Conservation (phyloP, 2,888 invertebrate species). For the Euplagia quadripunctaria region DNA sequence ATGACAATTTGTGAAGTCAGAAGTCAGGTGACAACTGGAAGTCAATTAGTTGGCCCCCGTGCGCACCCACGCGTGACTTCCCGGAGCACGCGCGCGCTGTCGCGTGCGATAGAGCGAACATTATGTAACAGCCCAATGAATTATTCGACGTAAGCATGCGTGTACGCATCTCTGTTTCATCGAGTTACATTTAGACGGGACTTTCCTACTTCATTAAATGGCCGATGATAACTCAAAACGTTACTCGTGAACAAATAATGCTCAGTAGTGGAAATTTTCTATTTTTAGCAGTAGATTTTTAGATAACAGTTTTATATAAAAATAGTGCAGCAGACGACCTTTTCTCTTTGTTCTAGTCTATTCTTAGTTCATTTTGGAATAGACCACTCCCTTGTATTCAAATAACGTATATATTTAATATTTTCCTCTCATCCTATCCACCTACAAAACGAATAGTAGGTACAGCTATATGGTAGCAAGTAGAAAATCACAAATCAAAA, state of each 20-base stretch:
- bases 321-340: neutral
- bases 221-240: neutral
- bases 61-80: slow-evolving; percentile 53
- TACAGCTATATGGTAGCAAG: neutral
- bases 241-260: neutral
- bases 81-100: slow-evolving; percentile 30
- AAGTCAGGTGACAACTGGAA: slow-evolving; percentile 60
- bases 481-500: neutral
- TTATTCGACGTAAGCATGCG: slow-evolving; percentile 13
- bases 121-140: slow-evolving; percentile 43
- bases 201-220: neutral
- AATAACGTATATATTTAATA: too few relatives aligned
- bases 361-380: too few relatives aligned
- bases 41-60: slow-evolving; percentile 62
- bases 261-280: neutral
- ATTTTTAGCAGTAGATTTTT: neutral
- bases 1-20: slow-evolving; percentile 57
- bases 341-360: neutral
- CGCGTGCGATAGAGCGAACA: slow-evolving; percentile 27
- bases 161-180: slow-evolving; percentile 9
- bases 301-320: neutral
- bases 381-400: too few relatives aligned
- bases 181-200: neutral
- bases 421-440: too few relatives aligned
- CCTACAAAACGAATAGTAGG: too few relatives aligned